Conservation (phyloP, 2,797 vertebrate species). For the Sebastes elongatus region DNA sequence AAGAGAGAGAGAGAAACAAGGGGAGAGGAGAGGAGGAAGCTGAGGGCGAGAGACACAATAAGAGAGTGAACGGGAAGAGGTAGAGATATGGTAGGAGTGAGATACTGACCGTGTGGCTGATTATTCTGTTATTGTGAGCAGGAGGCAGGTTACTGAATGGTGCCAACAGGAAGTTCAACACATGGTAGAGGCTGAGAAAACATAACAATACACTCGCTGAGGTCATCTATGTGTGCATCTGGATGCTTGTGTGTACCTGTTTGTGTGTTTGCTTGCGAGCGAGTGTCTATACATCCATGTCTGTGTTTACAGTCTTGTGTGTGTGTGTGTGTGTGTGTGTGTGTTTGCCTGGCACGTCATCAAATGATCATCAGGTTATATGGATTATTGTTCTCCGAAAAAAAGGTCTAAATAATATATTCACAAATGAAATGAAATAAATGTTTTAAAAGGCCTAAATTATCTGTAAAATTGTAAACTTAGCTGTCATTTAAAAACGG, state of each 20-base stretch:
- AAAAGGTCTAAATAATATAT: not conserved
- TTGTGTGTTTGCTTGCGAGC: not conserved
- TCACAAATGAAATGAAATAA: not conserved
- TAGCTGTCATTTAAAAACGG: not conserved
- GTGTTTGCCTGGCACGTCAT: not conserved
- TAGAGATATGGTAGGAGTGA: constrained; percentile 56
- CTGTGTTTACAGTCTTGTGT: not conserved
- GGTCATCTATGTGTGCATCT: constrained; percentile 50
- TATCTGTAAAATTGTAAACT: not conserved
- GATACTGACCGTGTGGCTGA: constrained; percentile 8
- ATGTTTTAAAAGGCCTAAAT: not conserved
- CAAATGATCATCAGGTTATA: not conserved
- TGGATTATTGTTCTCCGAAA: not conserved
- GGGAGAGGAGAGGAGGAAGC: constrained; percentile 6
- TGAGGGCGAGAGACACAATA: constrained; percentile 34
- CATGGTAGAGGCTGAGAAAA: constrained; percentile 64
- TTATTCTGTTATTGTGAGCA: constrained; percentile 18
- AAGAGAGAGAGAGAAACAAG: constrained; percentile 30
- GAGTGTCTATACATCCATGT: not conserved
- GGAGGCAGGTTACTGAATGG: constrained; percentile 6
- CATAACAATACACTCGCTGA: constrained; percentile 20
- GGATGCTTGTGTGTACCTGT: not conserved
- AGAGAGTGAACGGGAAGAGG: constrained; percentile 38
- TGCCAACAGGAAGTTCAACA: constrained; percentile 79
- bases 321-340: not conserved